Percentiles rank a stretch among this genome's conserved stretches.
Evolutionary conservation across 2,113 vertebrate genomes (phyloP).

Genomic region (Equus quagga): DNA sequence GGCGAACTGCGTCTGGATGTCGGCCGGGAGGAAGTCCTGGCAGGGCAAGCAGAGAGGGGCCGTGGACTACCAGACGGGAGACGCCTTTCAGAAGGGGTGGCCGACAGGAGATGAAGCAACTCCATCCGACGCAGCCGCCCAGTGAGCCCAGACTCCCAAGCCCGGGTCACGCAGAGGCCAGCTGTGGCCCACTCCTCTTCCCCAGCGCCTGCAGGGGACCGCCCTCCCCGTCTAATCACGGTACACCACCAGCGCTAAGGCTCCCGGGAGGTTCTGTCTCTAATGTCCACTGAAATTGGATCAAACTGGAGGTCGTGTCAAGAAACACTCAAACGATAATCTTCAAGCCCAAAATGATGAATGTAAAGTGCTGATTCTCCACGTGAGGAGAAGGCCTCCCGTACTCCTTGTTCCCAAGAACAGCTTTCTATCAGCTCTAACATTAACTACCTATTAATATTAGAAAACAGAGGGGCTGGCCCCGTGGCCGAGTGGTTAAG

Average conservation of each 20-base stretch:
- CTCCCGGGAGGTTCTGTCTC: too few relatives aligned
- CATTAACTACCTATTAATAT: not conserved
- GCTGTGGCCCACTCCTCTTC: accelerated
- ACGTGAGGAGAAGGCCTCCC: not conserved
- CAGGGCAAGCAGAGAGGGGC: not conserved
- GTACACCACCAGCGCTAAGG: too few relatives aligned
- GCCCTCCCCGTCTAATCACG: not conserved
- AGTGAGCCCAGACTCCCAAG: not conserved
- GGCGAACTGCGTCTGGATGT: conserved; percentile 95
- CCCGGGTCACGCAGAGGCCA: accelerated
- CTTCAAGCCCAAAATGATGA: accelerated
- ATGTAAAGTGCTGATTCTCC: accelerated
- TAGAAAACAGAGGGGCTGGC: not conserved
- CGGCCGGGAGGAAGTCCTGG: conserved; percentile 96
- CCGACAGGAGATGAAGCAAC: accelerated
- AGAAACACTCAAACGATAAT: accelerated
- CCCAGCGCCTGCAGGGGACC: not conserved
- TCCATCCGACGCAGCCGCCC: accelerated
- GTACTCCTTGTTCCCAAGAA: not conserved
- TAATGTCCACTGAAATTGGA: accelerated
- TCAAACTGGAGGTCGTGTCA: not conserved
- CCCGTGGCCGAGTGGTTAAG: too few relatives aligned
- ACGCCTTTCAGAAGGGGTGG: accelerated
- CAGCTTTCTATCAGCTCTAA: not conserved
- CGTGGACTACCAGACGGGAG: accelerated